These are phyloP conservation scores for Cottus gobio DNA, from an alignment of 2,113 vertebrate genomes.

Conservation along the genomic window DNA sequence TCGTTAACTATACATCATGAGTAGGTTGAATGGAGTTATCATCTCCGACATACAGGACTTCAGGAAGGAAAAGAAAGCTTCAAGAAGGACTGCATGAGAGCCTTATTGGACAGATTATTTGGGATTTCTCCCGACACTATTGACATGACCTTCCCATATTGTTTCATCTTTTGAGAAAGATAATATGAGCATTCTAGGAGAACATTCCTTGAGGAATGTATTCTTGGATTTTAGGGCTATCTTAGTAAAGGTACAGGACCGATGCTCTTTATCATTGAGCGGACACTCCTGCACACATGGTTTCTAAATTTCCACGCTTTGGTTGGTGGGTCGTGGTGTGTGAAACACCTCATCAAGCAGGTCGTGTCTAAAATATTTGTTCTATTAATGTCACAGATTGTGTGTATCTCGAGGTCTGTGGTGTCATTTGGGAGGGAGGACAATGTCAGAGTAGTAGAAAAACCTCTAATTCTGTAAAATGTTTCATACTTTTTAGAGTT, in stretches of 20 bases:
- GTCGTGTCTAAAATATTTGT: background rate
- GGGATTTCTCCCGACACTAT: background rate
- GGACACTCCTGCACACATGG: background rate
- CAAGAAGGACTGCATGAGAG: background rate
- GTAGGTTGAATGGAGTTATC: background rate
- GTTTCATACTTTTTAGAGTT: background rate
- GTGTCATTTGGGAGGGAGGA: background rate
- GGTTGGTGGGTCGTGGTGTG: background rate
- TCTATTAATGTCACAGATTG: background rate
- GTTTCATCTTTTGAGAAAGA: background rate
- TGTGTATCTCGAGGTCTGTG: background rate
- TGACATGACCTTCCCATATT: background rate
- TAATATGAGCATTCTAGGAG: background rate
- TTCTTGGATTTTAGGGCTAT: background rate
- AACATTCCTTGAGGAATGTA: background rate
- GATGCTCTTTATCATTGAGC: background rate
- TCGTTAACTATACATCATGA: background rate
- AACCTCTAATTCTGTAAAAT: slow-evolving; percentile 9
- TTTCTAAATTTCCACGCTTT: background rate
- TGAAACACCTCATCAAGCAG: background rate
- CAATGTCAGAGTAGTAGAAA: background rate
- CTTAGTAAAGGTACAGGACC: background rate
- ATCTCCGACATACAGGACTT: background rate
- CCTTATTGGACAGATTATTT: background rate
- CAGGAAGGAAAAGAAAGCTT: background rate